Conservation (phyloP, 2,888 invertebrate species). For the Amiota mariae region DNA sequence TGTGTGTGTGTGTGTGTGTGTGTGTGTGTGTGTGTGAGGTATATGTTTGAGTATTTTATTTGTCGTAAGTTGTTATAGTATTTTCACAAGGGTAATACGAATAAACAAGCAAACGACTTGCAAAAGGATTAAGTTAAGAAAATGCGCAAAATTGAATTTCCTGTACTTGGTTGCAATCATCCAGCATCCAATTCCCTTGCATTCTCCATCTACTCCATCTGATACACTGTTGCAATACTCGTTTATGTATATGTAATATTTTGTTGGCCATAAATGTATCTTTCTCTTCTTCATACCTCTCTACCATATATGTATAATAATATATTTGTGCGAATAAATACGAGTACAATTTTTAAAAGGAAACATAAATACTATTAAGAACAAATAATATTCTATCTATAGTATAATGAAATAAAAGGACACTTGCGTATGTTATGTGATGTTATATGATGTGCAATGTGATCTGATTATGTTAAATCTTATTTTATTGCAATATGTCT, state of each 20-base stretch:
- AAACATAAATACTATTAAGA: slow-evolving; percentile 54
- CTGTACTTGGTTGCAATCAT: slow-evolving; percentile 33
- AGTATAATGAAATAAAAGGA: not conserved
- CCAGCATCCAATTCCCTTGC: not conserved
- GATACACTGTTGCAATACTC: too few relatives aligned
- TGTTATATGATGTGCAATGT: not conserved
- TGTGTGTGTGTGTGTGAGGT: too few relatives aligned
- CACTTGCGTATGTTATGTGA: slow-evolving; percentile 29
- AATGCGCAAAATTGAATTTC: slow-evolving; percentile 61
- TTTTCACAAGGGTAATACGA: not conserved
- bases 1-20: not conserved
- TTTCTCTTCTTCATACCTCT: not conserved
- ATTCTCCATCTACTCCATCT: not conserved
- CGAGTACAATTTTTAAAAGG: slow-evolving; percentile 37
- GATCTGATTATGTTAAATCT: slow-evolving; percentile 25
- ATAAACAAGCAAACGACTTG: slow-evolving; percentile 38
- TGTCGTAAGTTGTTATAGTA: not conserved
- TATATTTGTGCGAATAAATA: slow-evolving; percentile 38
- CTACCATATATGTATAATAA: slow-evolving; percentile 40
- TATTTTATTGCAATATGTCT: slow-evolving; percentile 27
- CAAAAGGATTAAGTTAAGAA: slow-evolving; percentile 57
- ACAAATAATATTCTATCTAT: slow-evolving; percentile 9
- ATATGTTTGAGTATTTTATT: too few relatives aligned
- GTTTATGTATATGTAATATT: too few relatives aligned
- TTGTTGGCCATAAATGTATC: too few relatives aligned